Conservation (phyloP, 2,113 vertebrate species). For the Todiramphus saurophagus region DNA sequence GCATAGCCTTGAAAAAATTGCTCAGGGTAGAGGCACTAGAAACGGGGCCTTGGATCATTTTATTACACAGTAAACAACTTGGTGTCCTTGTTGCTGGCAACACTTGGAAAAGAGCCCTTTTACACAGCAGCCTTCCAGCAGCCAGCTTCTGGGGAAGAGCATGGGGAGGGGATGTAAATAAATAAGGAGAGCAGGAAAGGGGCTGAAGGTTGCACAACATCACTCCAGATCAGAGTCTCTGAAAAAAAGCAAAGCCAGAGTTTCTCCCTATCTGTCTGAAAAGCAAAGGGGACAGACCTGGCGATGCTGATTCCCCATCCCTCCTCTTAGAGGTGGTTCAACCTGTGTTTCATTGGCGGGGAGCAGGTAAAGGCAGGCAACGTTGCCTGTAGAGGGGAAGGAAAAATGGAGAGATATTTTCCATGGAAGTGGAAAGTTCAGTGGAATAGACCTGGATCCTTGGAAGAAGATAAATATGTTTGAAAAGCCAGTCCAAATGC, state of each 20-base stretch:
- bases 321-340: background rate
- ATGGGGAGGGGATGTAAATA: background rate
- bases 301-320: background rate
- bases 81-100: background rate
- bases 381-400: rapidly evolving
- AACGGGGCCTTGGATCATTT: background rate
- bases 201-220: background rate
- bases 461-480: background rate
- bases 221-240: background rate
- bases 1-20: background rate
- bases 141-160: background rate
- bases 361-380: background rate
- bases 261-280: background rate
- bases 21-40: background rate
- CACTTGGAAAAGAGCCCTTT: background rate
- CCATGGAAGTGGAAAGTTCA: background rate
- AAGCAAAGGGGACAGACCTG: background rate
- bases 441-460: background rate
- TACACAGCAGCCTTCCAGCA: background rate
- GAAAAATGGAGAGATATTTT: background rate
- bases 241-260: background rate
- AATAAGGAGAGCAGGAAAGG: background rate
- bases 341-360: background rate
- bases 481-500: background rate
- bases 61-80: background rate